Evolutionary conservation across 1,140 invertebrate species (phyloP).

Genomic region (Tetramorium alpestre): DNA sequence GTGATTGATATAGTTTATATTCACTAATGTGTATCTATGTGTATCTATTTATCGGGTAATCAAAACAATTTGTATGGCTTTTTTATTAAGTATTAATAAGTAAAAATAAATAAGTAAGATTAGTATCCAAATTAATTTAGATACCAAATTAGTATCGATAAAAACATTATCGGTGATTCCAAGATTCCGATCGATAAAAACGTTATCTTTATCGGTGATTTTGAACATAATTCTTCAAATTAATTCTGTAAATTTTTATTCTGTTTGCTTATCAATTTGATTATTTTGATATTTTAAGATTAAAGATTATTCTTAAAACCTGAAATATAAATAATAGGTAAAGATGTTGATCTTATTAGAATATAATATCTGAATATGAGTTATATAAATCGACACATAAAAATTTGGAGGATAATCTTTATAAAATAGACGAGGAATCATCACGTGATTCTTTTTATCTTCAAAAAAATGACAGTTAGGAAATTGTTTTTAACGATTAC

Average conservation of each 20-base stretch:
- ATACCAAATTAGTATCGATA: no score
- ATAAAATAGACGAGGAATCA: neutral
- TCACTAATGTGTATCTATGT: neutral
- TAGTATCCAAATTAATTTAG: no score
- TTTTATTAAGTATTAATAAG: no score
- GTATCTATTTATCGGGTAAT: neutral
- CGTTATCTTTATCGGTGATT: neutral
- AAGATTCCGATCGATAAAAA: neutral
- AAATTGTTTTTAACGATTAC: constrained; percentile 8
- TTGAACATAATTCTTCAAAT: neutral
- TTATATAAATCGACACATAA: neutral
- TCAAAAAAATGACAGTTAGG: neutral
- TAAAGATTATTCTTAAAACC: neutral
- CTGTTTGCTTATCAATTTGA: neutral
- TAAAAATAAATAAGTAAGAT: no score
- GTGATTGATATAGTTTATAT: neutral
- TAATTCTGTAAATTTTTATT: neutral
- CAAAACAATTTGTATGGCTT: neutral
- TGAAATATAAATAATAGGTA: constrained; percentile 1
- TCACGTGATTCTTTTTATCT: neutral
- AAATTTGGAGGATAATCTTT: neutral
- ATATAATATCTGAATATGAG: neutral
- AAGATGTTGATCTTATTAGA: neutral
- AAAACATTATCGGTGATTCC: no score
- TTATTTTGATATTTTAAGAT: neutral